Conservation (phyloP, 2,888 invertebrate species). For the Tiliacea aurago region DNA sequence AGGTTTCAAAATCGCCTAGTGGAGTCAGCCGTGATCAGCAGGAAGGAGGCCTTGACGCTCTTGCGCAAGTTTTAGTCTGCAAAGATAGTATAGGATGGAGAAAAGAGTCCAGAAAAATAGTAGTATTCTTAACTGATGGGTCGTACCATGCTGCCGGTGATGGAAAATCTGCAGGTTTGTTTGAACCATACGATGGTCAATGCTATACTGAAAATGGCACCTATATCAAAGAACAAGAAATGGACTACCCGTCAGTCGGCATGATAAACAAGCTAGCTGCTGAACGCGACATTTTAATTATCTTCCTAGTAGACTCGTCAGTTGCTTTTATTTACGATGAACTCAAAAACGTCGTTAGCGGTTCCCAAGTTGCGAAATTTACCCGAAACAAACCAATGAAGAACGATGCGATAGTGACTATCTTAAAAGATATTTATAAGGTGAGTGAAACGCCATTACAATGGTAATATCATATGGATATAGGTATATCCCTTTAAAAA, state of each 20-base stretch:
- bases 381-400: neutral
- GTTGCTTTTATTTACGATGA: slow-evolving; percentile 62
- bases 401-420: slow-evolving; percentile 57
- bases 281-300: slow-evolving; percentile 71
- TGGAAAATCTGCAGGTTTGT: slow-evolving; percentile 93
- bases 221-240: slow-evolving; percentile 90
- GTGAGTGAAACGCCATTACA: slow-evolving; percentile 64
- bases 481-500: neutral
- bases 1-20: slow-evolving; percentile 81
- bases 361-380: slow-evolving; percentile 67
- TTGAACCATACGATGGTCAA: slow-evolving; percentile 93
- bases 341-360: slow-evolving; percentile 68
- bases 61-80: slow-evolving; percentile 94
- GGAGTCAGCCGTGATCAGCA: slow-evolving; percentile 92
- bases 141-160: slow-evolving; percentile 95
- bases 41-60: slow-evolving; percentile 96
- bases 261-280: slow-evolving; percentile 89
- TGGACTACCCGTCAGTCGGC: slow-evolving; percentile 95
- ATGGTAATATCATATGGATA: slow-evolving; percentile 7
- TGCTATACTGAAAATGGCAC: slow-evolving; percentile 91
- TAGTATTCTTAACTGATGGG: slow-evolving; percentile 95
- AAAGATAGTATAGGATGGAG: slow-evolving; percentile 94
- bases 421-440: slow-evolving; percentile 74
- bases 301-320: slow-evolving; percentile 71
- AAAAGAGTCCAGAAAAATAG: slow-evolving; percentile 92